A percentile compares a stretch with the other conserved stretches of the same genome.
Evolutionary conservation across 35 echinoderm and acorn worm genomes (phyloP).

Genomic region (Chiridota heheva): DNA sequence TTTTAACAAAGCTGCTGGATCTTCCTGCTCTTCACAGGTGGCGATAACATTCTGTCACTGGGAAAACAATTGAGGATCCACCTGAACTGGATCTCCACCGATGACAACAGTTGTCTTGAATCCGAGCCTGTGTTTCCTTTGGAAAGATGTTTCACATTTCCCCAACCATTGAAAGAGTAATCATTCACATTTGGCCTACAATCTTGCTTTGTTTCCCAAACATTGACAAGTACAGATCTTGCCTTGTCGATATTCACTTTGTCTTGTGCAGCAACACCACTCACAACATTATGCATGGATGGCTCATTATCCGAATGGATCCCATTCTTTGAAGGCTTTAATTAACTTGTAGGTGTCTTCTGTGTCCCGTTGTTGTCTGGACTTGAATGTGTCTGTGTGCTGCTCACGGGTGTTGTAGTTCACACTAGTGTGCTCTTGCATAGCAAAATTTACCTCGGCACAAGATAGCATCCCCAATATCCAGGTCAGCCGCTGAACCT

Average conservation of each 20-base stretch:
- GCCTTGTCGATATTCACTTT: slow-evolving; percentile 52
- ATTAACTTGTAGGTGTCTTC: neutral
- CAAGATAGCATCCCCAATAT: neutral
- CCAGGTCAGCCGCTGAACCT: slow-evolving; percentile 14
- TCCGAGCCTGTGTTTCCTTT: slow-evolving; percentile 22
- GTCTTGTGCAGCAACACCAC: slow-evolving; percentile 19
- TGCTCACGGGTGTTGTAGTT: slow-evolving; percentile 51
- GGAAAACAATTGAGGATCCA: slow-evolving; percentile 46
- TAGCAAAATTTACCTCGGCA: slow-evolving; percentile 53
- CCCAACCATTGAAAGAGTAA: slow-evolving; percentile 39
- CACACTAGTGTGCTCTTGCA: slow-evolving; percentile 52
- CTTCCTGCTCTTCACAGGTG: slow-evolving; percentile 2
- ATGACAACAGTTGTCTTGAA: slow-evolving; percentile 25
- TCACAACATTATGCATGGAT: slow-evolving; percentile 9
- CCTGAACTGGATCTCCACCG: slow-evolving; percentile 14
- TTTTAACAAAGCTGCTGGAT: slow-evolving; percentile 41
- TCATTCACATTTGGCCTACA: slow-evolving; percentile 17
- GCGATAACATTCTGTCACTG: slow-evolving; percentile 31
- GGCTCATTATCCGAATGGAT: slow-evolving; percentile 35
- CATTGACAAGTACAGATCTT: slow-evolving; percentile 26
- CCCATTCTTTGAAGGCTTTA: slow-evolving; percentile 27
- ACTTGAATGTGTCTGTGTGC: neutral
- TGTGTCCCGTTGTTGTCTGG: slow-evolving; percentile 11
- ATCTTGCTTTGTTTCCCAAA: too few relatives aligned
- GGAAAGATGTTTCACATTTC: slow-evolving; percentile 15